Conservation (phyloP, 2,888 invertebrate genomes). For the Lymantria monacha region DNA sequence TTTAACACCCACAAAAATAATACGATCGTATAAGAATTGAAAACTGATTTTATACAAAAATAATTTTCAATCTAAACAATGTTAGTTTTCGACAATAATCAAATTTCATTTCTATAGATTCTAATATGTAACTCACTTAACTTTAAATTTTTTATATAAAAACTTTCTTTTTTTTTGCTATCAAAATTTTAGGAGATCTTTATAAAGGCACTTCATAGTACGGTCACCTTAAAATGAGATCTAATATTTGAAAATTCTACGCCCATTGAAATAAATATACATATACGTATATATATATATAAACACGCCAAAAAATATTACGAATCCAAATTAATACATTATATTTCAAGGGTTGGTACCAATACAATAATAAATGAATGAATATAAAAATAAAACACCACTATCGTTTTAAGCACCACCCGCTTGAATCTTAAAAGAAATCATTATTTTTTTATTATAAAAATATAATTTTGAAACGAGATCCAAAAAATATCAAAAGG, state of each 20-base stretch:
- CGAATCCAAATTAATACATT: background rate
- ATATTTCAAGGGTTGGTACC: background rate
- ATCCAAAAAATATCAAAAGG: conserved; percentile 54
- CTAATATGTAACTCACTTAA: conserved; percentile 33
- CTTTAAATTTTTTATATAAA: conserved; percentile 55
- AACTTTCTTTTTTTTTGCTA: conserved; percentile 42
- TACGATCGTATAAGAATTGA: conserved; percentile 57
- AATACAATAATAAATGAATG: background rate
- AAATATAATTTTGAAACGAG: conserved; percentile 66
- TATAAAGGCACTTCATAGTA: conserved; percentile 51
- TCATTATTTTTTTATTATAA: conserved; percentile 36
- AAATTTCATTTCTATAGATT: background rate
- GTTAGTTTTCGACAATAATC: conserved; percentile 47
- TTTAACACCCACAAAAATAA: conserved; percentile 62
- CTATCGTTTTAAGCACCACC: conserved; percentile 73
- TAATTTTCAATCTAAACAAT: conserved; percentile 49
- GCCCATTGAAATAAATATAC: background rate
- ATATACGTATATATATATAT: too few relatives aligned
- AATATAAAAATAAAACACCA: background rate
- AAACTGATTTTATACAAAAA: conserved; percentile 58
- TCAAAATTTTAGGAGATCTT: conserved; percentile 74
- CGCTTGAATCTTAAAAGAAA: conserved; percentile 52
- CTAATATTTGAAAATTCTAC: background rate
- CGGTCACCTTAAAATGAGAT: conserved; percentile 40
- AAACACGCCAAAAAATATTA: background rate